A percentile compares a stretch with the other conserved stretches of the same genome.
Conservation (phyloP, 2,113 vertebrate species). For the Cololabis saira region DNA sequence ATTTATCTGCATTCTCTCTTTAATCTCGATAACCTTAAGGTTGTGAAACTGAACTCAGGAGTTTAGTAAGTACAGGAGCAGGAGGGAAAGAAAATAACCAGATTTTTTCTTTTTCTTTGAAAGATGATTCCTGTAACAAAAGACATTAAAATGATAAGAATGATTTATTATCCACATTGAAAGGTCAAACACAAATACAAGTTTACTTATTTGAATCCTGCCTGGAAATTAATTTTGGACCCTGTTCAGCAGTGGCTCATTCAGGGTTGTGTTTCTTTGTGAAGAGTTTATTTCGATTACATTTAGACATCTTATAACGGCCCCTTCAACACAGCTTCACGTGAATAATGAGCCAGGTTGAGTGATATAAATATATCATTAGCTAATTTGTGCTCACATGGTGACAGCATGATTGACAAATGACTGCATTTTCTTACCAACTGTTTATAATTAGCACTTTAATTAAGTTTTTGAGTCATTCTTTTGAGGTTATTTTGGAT, state of each 20-base stretch:
- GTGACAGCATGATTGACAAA: conserved; percentile 25
- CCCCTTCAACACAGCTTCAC: conserved; percentile 14
- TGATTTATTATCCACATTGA: conserved; percentile 40
- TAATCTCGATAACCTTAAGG: conserved; percentile 36
- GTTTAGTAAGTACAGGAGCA: conserved; percentile 3
- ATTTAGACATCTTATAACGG: background rate
- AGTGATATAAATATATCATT: conserved; percentile 9
- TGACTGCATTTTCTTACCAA: background rate
- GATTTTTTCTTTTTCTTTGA: conserved; percentile 25
- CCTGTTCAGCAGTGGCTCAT: conserved; percentile 11
- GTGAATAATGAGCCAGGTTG: background rate
- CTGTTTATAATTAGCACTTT: conserved; percentile 3
- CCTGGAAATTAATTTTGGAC: conserved; percentile 10
- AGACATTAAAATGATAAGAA: conserved; percentile 47
- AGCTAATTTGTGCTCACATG: conserved; percentile 6
- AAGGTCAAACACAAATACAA: conserved; percentile 47
- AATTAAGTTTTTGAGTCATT: no score
- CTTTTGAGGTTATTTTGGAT: no score
- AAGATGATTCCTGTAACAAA: conserved; percentile 29
- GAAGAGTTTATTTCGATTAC: background rate
- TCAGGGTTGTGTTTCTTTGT: background rate
- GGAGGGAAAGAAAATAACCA: conserved; percentile 24
- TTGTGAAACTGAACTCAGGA: background rate
- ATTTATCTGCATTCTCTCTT: conserved; percentile 18
- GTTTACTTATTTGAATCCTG: conserved; percentile 30